These are phyloP conservation scores for Acrobasis suavella DNA, from an alignment of 2,888 invertebrate genomes.

Conservation along the genomic window DNA sequence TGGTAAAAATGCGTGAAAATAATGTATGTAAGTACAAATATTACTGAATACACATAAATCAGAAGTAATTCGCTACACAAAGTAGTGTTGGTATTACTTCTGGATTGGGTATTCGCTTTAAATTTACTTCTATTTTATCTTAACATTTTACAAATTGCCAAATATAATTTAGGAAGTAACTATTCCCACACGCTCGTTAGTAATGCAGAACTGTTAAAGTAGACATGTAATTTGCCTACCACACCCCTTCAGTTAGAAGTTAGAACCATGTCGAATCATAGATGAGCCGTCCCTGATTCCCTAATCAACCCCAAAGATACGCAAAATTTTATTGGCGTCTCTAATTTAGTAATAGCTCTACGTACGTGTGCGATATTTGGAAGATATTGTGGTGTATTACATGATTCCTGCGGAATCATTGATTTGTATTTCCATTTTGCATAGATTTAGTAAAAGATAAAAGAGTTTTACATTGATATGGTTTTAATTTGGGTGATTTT, in stretches of 20 bases:
- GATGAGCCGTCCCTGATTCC: slow-evolving; percentile 18
- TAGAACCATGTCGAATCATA: slow-evolving; percentile 8
- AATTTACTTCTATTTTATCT: background rate
- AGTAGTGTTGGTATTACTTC: too few relatives aligned
- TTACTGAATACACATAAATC: too few relatives aligned
- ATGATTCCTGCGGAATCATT: background rate
- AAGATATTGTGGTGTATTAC: background rate
- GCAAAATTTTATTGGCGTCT: slow-evolving; percentile 15
- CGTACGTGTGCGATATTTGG: slow-evolving; percentile 5
- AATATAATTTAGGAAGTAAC: background rate
- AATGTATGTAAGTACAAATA: too few relatives aligned
- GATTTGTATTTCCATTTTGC: background rate
- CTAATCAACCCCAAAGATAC: slow-evolving; percentile 17
- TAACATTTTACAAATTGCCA: background rate
- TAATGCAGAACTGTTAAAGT: background rate
- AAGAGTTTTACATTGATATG: too few relatives aligned
- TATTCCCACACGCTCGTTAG: background rate
- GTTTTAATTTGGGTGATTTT: too few relatives aligned
- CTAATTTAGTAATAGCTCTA: slow-evolving; percentile 15
- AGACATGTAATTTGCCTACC: slow-evolving; percentile 17
- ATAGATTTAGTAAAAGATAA: background rate
- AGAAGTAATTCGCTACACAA: too few relatives aligned
- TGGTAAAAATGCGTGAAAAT: too few relatives aligned
- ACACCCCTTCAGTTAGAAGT: slow-evolving; percentile 16
- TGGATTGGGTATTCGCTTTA: too few relatives aligned